phyloP scores from a whole-genome alignment of 2,113 vertebrate genomes.

The Pituophis catenifer region DNA sequence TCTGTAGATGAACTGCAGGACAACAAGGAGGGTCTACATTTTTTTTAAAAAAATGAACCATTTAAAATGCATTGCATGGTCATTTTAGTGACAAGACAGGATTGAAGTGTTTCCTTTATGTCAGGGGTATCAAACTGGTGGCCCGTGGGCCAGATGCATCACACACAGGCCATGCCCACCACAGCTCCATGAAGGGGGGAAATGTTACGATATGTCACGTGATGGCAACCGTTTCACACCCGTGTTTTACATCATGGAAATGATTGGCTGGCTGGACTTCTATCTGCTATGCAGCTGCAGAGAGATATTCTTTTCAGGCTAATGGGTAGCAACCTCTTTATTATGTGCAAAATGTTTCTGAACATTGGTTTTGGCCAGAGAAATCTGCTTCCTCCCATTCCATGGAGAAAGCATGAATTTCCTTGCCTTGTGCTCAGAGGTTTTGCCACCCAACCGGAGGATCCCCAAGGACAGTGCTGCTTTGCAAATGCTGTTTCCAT shows the following conservation, averaged over 20 bases:
- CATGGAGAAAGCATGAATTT: background rate
- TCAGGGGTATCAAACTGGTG: background rate
- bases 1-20: background rate
- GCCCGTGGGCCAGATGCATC: too few species aligned
- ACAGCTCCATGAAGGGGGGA: too few species aligned
- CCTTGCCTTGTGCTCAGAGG: too few species aligned
- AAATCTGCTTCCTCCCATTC: background rate
- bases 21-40: background rate
- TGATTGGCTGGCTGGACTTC: background rate
- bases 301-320: background rate
- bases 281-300: background rate
- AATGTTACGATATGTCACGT: accelerated
- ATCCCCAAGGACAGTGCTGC: background rate
- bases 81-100: background rate
- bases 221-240: too few species aligned
- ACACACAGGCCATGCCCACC: too few species aligned
- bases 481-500: background rate
- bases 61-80: background rate
- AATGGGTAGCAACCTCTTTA: background rate
- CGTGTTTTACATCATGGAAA: background rate
- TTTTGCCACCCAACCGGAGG: background rate
- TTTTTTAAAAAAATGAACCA: background rate
- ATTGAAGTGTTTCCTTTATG: background rate
- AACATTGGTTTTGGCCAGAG: background rate
- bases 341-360: background rate